These are phyloP conservation scores for Trimorus sp. DNA, from an alignment of 2,888 invertebrate species.

Conservation along the genomic window DNA sequence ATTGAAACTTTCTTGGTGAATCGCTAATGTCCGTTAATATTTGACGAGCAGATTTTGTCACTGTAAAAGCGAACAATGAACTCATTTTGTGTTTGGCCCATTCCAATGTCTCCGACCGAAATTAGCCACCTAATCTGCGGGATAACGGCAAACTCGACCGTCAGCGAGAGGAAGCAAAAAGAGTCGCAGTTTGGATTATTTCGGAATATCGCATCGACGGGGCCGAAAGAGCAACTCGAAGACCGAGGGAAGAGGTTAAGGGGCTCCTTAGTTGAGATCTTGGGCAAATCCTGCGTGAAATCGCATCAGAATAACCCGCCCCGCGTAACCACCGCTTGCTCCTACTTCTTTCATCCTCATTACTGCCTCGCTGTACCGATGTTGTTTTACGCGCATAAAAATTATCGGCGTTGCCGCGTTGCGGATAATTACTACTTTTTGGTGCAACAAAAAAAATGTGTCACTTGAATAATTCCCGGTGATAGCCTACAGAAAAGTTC, in stretches of 20 bases:
- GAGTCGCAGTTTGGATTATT: conserved; percentile 47
- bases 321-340: conserved; percentile 70
- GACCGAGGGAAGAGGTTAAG: conserved; percentile 73
- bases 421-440: neutral
- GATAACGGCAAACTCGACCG: neutral
- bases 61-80: conserved; percentile 19
- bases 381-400: too few relatives aligned
- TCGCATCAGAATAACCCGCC: conserved; percentile 84
- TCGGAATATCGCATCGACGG: conserved; percentile 33
- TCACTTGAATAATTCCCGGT: conserved; percentile 31
- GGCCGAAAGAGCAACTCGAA: conserved; percentile 40
- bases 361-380: too few relatives aligned
- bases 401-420: conserved; percentile 9
- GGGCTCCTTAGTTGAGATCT: conserved; percentile 83
- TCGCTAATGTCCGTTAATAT: conserved; percentile 52
- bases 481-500: conserved; percentile 28
- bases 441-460: conserved; percentile 15
- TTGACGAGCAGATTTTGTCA: conserved; percentile 43
- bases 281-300: conserved; percentile 87
- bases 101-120: neutral
- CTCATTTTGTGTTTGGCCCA: neutral
- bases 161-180: conserved; percentile 29
- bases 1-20: conserved; percentile 59
- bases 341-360: too few relatives aligned
- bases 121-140: conserved; percentile 7